A percentile compares a stretch with the other conserved stretches of the same genome.
These are phyloP conservation scores for Drosophila neutralis DNA, from an alignment of 2,888 invertebrate genomes.

Conservation along the genomic window DNA sequence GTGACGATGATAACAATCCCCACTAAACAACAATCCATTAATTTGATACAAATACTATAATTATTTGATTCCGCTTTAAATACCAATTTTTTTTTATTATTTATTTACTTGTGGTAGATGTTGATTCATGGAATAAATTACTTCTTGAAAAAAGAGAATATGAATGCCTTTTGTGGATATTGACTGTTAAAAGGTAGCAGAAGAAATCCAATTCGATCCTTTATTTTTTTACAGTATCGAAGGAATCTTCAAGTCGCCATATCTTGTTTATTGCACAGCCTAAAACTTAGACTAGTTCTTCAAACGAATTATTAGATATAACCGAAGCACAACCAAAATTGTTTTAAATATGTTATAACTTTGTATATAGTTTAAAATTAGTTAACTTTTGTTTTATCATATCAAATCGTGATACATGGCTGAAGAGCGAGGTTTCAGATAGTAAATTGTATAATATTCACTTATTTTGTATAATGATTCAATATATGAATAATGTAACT, in stretches of 20 bases:
- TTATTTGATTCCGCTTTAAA: not conserved
- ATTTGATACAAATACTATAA: not conserved
- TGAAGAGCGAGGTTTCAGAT: not conserved
- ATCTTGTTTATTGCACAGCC: not conserved
- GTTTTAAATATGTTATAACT: not conserved
- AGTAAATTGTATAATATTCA: not conserved
- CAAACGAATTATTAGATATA: too few relatives aligned
- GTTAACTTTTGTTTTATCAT: not conserved
- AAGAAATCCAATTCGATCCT: not conserved
- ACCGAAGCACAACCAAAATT: not conserved
- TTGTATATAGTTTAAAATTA: not conserved
- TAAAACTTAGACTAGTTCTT: not conserved
- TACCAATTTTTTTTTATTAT: too few relatives aligned
- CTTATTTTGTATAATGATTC: not conserved
- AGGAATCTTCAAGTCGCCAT: not conserved
- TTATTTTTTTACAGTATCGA: not conserved
- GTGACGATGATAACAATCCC: conserved; percentile 1
- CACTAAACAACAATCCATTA: not conserved
- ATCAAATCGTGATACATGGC: not conserved
- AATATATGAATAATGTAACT: not conserved
- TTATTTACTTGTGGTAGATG: not conserved
- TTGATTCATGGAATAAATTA: not conserved
- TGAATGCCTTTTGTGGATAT: not conserved
- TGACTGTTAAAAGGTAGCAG: not conserved
- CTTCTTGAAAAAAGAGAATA: not conserved